Percentiles rank a stretch among this genome's conserved stretches.
Conservation (phyloP, 2,113 vertebrate genomes). For the Stigmatopora argus region DNA sequence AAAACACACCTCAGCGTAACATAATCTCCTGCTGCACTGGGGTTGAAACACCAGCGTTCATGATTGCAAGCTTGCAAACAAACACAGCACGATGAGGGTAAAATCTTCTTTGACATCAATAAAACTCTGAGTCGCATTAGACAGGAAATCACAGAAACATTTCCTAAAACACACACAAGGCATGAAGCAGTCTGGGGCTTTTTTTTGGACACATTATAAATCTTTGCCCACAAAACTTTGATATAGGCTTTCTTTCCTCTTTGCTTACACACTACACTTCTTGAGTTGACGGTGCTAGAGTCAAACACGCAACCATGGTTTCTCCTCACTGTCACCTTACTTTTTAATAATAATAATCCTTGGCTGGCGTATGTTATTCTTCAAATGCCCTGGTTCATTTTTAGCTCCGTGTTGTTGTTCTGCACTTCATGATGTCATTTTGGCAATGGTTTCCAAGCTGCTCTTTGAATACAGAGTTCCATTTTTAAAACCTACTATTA, state of each 20-base stretch:
- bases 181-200: constrained; percentile 25
- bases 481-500: constrained; percentile 46
- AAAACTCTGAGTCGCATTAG: constrained; percentile 13
- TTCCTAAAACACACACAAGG: constrained; percentile 31
- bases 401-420: constrained; percentile 32
- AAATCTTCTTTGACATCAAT: constrained; percentile 32
- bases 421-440: constrained; percentile 42
- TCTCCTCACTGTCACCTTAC: background rate
- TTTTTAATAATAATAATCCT: constrained; percentile 38
- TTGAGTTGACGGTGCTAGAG: constrained; percentile 1
- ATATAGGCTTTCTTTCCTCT: constrained; percentile 12
- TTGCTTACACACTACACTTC: constrained; percentile 11
- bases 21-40: constrained; percentile 16
- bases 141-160: constrained; percentile 24
- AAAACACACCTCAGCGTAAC: constrained; percentile 21
- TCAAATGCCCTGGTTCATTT: constrained; percentile 43
- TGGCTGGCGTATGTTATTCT: constrained; percentile 36
- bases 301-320: background rate
- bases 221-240: constrained; percentile 27
- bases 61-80: constrained; percentile 4
- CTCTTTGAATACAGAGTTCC: constrained; percentile 21
- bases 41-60: background rate
- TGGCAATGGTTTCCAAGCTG: constrained; percentile 16
- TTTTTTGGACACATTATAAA: constrained; percentile 34
- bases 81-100: constrained; percentile 1